Percentiles rank a stretch among this genome's conserved stretches.
Conservation (phyloP, 2,888 invertebrate genomes). For the Lycophotia porphyrea region DNA sequence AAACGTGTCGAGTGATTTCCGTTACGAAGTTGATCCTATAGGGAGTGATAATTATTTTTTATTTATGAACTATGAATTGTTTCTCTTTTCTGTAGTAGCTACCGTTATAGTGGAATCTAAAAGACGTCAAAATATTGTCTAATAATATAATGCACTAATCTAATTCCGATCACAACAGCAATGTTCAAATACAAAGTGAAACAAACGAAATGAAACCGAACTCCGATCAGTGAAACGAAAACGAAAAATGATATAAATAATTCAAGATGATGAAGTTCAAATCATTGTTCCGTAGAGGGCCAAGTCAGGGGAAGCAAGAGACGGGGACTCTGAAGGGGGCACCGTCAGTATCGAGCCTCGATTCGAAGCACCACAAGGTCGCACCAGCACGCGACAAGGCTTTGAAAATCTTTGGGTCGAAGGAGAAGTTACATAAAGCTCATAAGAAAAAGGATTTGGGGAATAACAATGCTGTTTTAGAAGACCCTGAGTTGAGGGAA, state of each 20-base stretch:
- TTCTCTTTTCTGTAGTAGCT: slow-evolving; percentile 5
- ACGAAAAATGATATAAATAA: slow-evolving; percentile 77
- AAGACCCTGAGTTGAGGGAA: slow-evolving; percentile 87
- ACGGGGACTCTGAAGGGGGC: slow-evolving; percentile 89
- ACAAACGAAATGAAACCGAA: slow-evolving; percentile 72
- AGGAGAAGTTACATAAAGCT: slow-evolving; percentile 88
- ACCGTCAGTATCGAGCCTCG: slow-evolving; percentile 92
- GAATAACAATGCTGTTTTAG: slow-evolving; percentile 87
- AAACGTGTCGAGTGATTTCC: slow-evolving; percentile 63
- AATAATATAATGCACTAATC: slow-evolving; percentile 54
- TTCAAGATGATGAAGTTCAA: slow-evolving; percentile 97
- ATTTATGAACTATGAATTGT: slow-evolving; percentile 24
- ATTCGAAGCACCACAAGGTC: slow-evolving; percentile 90
- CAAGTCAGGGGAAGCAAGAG: slow-evolving; percentile 90
- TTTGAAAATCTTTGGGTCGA: slow-evolving; percentile 88
- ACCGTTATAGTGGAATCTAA: background rate
- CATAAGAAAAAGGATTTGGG: slow-evolving; percentile 87
- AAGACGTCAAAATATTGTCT: slow-evolving; percentile 34
- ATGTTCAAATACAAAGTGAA: slow-evolving; percentile 57
- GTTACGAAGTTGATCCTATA: slow-evolving; percentile 50
- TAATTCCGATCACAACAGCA: slow-evolving; percentile 71
- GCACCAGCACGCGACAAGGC: slow-evolving; percentile 87
- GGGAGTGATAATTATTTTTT: slow-evolving; percentile 27
- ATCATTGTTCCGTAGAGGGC: slow-evolving; percentile 97
- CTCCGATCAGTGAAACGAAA: slow-evolving; percentile 85